These are phyloP conservation scores for Nebria salina DNA, from an alignment of 2,888 invertebrate species.

Conservation along the genomic window DNA sequence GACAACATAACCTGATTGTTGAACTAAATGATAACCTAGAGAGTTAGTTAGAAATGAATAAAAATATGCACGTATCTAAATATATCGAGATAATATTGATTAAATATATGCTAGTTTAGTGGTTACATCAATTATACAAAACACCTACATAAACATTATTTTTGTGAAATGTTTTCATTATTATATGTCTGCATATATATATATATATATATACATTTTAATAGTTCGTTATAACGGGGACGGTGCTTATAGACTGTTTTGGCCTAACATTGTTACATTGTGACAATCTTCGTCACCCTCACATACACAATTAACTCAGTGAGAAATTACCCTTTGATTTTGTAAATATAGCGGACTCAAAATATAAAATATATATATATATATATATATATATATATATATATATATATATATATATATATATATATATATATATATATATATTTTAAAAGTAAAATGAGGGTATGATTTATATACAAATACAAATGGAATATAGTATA, in stretches of 20 bases:
- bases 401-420: too few relatives aligned
- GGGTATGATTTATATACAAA: too few relatives aligned
- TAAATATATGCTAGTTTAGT: slow-evolving; percentile 15
- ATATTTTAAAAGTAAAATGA: too few relatives aligned
- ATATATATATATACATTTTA: slow-evolving; percentile 16
- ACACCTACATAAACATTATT: slow-evolving; percentile 34
- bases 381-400: too few relatives aligned
- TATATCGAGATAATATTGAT: not conserved
- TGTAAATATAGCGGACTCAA: not conserved
- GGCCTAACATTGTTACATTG: slow-evolving; percentile 30
- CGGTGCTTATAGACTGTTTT: slow-evolving; percentile 37
- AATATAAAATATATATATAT: too few relatives aligned
- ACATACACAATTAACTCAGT: slow-evolving; percentile 32
- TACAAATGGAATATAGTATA: too few relatives aligned
- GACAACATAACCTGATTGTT: not conserved
- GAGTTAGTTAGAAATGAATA: not conserved
- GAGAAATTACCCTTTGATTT: not conserved
- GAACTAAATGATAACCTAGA: not conserved
- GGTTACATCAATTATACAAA: slow-evolving; percentile 41
- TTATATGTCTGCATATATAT: not conserved
- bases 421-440: too few relatives aligned
- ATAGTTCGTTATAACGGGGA: slow-evolving; percentile 32
- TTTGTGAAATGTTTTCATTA: not conserved
- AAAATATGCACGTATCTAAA: not conserved
- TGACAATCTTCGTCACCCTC: slow-evolving; percentile 39